A percentile compares a stretch with the other conserved stretches of the same genome.
Conservation (phyloP, 2,797 vertebrate species). For the Tympanoctomys barrerae region DNA sequence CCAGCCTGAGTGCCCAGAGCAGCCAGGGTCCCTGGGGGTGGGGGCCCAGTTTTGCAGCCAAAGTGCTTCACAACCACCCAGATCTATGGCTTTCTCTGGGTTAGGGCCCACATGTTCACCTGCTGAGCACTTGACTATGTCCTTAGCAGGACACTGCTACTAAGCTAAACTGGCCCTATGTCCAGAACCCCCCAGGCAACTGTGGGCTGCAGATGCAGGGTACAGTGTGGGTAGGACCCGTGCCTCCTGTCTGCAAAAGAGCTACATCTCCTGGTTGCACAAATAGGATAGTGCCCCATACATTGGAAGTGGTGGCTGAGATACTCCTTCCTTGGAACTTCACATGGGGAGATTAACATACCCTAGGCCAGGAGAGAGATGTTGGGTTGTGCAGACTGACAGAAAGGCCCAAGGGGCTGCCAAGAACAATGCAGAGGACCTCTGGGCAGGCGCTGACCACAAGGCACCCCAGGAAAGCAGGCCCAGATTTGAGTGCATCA, state of each 20-base stretch:
- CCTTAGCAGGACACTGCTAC: background rate
- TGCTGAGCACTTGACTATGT: background rate
- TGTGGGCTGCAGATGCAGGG: background rate
- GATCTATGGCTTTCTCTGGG: background rate
- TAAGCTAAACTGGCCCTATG: background rate
- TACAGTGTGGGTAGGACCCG: background rate
- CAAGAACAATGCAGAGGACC: background rate
- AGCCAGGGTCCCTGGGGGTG: background rate
- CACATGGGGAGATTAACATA: background rate
- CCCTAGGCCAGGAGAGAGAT: background rate
- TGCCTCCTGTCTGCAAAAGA: background rate
- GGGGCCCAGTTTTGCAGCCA: background rate
- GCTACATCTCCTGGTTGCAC: background rate
- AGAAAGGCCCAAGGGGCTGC: background rate
- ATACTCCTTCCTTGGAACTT: background rate
- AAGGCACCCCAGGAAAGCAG: background rate
- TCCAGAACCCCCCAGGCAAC: background rate
- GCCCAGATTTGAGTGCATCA: background rate
- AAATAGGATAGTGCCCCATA: background rate
- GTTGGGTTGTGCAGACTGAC: background rate
- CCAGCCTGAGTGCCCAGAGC: conserved; percentile 1
- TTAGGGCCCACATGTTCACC: background rate
- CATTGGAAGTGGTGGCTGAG: background rate
- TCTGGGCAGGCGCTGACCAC: background rate
- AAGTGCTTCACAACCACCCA: background rate